These are phyloP conservation scores for Pampus argenteus DNA, from an alignment of 2,797 vertebrate genomes.

Conservation along the genomic window DNA sequence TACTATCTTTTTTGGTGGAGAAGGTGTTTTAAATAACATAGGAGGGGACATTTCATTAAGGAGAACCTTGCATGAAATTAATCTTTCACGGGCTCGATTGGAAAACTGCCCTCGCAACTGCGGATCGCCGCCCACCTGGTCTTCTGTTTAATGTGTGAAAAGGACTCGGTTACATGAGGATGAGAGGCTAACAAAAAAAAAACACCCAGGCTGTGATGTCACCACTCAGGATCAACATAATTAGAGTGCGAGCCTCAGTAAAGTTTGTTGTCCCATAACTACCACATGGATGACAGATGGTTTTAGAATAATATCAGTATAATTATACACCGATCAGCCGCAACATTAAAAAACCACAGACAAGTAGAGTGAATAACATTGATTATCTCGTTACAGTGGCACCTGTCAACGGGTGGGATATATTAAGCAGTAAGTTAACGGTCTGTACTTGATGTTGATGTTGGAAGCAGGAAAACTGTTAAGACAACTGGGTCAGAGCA, in stretches of 20 bases:
- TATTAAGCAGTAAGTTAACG: too few species aligned
- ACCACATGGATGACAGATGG: neutral
- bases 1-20: slow-evolving; percentile 16
- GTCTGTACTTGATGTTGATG: too few species aligned
- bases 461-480: too few species aligned
- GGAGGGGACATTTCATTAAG: slow-evolving; percentile 46
- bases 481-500: too few species aligned
- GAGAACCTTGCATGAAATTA: slow-evolving; percentile 50
- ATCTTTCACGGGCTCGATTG: slow-evolving; percentile 31
- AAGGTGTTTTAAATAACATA: slow-evolving; percentile 75
- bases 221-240: slow-evolving; percentile 19
- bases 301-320: neutral
- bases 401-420: too few species aligned
- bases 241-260: slow-evolving; percentile 17
- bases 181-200: slow-evolving; percentile 26
- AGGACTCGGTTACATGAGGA: slow-evolving; percentile 61
- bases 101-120: slow-evolving; percentile 39
- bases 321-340: too few species aligned
- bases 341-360: too few species aligned
- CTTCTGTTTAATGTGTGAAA: slow-evolving; percentile 49
- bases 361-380: too few species aligned
- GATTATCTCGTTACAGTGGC: too few species aligned
- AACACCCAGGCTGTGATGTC: slow-evolving; percentile 13
- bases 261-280: neutral
- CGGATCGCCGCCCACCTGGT: slow-evolving; percentile 31